phyloP scores from a whole-genome alignment of 1,140 invertebrate genomes.

The Rhagoletis zephyria region DNA sequence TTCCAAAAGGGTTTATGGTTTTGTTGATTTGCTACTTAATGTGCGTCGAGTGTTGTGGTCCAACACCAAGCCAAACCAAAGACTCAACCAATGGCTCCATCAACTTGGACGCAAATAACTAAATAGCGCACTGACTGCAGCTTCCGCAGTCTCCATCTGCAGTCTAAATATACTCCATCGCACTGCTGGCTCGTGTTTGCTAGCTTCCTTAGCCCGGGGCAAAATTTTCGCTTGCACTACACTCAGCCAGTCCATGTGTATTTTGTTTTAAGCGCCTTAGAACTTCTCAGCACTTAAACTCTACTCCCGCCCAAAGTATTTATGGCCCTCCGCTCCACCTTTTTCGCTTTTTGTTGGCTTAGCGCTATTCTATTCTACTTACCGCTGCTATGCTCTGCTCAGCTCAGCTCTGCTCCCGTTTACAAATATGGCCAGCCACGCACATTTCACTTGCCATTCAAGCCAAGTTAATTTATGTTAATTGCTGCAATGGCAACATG shows the following conservation, averaged over 20 bases:
- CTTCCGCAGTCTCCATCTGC: neutral
- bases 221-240: neutral
- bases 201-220: neutral
- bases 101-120: neutral
- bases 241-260: neutral
- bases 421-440: slow-evolving; percentile 45
- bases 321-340: neutral
- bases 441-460: slow-evolving; percentile 50
- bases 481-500: slow-evolving; percentile 51
- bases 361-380: neutral
- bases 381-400: neutral
- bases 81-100: neutral
- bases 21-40: slow-evolving; percentile 27
- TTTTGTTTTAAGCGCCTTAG: neutral
- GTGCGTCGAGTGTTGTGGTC: slow-evolving; percentile 6
- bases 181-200: neutral
- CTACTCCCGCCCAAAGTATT: neutral
- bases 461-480: slow-evolving; percentile 51
- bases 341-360: too few relatives aligned
- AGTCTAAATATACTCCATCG: neutral
- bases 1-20: slow-evolving; percentile 18
- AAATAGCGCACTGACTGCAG: neutral
- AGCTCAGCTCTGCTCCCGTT: slow-evolving; percentile 7
- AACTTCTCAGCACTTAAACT: neutral
- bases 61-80: neutral